Evolutionary conservation across 2,113 vertebrate species (phyloP).

Genomic region (Trochalopteron elliotii): DNA sequence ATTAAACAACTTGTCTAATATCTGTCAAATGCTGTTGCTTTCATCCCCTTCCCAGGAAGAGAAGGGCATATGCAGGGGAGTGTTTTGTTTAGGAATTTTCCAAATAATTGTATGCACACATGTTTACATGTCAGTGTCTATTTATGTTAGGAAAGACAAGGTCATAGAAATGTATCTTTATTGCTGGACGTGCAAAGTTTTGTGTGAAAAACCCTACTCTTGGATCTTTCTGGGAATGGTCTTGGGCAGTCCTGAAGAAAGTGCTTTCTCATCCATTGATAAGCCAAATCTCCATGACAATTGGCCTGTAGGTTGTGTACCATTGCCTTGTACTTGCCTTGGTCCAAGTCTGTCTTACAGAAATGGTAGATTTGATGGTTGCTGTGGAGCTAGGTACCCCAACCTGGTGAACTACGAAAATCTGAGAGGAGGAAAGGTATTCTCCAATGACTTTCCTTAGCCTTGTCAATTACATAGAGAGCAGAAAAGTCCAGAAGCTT

Average conservation of each 20-base stretch:
- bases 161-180: neutral
- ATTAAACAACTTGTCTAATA: neutral
- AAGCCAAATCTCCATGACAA: neutral
- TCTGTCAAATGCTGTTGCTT: neutral
- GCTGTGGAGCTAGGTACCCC: neutral
- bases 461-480: neutral
- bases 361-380: neutral
- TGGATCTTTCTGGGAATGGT: neutral
- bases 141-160: neutral
- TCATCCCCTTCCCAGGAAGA: conserved; percentile 13
- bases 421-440: neutral
- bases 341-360: neutral
- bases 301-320: neutral
- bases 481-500: neutral
- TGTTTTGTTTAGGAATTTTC: conserved; percentile 34
- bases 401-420: neutral
- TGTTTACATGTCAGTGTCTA: neutral
- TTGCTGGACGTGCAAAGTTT: neutral
- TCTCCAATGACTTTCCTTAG: neutral
- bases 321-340: neutral
- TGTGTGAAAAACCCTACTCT: neutral
- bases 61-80: neutral
- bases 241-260: neutral
- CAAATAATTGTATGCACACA: neutral
- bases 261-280: neutral